These are phyloP conservation scores for Fistularia tabacaria DNA, from an alignment of 2,797 vertebrate genomes.

Conservation along the genomic window DNA sequence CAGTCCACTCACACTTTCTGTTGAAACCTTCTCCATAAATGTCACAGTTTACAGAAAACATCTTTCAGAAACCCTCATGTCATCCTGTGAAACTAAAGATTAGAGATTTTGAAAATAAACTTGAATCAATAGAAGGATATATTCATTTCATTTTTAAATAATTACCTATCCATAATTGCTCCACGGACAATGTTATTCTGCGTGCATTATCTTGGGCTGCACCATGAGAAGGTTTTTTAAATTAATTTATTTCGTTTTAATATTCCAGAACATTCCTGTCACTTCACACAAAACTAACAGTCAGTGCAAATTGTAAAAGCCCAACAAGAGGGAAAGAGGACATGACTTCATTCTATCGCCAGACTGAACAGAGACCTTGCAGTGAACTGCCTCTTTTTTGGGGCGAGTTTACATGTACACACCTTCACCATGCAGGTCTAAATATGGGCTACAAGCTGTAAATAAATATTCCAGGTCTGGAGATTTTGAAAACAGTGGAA, in stretches of 20 bases:
- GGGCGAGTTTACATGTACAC: slow-evolving; percentile 70
- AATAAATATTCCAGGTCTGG: slow-evolving; percentile 55
- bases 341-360: slow-evolving; percentile 39
- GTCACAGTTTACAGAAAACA: slow-evolving; percentile 7
- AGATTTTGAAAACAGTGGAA: slow-evolving; percentile 53
- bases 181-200: no score
- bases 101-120: background rate
- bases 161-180: no score
- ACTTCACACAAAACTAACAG: no score
- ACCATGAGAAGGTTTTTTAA: no score
- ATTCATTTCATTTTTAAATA: no score
- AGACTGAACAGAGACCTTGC: slow-evolving; percentile 54
- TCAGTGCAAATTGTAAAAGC: background rate
- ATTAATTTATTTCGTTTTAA: no score
- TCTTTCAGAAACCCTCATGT: no score
- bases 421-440: slow-evolving; percentile 65
- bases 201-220: no score
- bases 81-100: background rate
- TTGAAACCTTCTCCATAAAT: background rate
- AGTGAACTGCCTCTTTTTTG: slow-evolving; percentile 50
- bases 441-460: slow-evolving; percentile 61
- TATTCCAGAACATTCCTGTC: no score
- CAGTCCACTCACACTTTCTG: background rate
- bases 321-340: slow-evolving; percentile 24
- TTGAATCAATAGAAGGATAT: background rate